Evolutionary conservation across 1,140 invertebrate species (phyloP).

Genomic region (Scaptomyza hsui): DNA sequence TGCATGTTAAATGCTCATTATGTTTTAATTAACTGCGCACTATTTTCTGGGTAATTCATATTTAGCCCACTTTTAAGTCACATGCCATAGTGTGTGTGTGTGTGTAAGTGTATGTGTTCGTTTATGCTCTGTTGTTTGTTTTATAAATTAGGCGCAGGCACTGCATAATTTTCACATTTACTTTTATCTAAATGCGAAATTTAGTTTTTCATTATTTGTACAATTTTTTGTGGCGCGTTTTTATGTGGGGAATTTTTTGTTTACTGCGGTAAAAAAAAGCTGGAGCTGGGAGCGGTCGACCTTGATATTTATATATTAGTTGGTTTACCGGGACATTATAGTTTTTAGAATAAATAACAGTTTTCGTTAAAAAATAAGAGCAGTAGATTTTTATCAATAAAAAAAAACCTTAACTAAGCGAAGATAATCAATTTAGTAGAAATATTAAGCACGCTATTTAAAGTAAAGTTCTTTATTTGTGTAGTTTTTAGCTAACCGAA

Average conservation of each 20-base stretch:
- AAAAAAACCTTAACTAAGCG: not conserved
- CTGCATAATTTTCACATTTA: constrained; percentile 79
- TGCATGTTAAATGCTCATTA: constrained; percentile 74
- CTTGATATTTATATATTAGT: constrained; percentile 22
- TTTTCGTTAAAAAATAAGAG: too few relatives aligned
- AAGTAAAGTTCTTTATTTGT: not conserved
- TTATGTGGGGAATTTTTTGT: constrained; percentile 1
- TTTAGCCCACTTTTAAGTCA: constrained; percentile 59
- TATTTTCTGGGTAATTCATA: constrained; percentile 79
- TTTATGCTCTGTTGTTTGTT: constrained; percentile 59
- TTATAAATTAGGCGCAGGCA: constrained; percentile 64
- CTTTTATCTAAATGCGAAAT: constrained; percentile 79
- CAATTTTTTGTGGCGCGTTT: constrained; percentile 42
- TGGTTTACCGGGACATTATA: not conserved
- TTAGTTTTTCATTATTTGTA: constrained; percentile 81
- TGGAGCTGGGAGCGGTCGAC: constrained; percentile 22
- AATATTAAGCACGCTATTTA: constrained; percentile 1
- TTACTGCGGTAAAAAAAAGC: too few relatives aligned
- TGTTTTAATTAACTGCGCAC: constrained; percentile 80
- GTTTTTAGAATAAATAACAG: too few relatives aligned
- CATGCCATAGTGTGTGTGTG: constrained; percentile 19
- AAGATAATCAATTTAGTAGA: constrained; percentile 22
- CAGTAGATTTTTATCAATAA: too few relatives aligned
- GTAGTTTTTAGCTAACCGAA: not conserved
- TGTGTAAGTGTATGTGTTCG: constrained; percentile 16